Conservation (phyloP, 1,140 invertebrate species). For the Medauroidea extradentata region DNA sequence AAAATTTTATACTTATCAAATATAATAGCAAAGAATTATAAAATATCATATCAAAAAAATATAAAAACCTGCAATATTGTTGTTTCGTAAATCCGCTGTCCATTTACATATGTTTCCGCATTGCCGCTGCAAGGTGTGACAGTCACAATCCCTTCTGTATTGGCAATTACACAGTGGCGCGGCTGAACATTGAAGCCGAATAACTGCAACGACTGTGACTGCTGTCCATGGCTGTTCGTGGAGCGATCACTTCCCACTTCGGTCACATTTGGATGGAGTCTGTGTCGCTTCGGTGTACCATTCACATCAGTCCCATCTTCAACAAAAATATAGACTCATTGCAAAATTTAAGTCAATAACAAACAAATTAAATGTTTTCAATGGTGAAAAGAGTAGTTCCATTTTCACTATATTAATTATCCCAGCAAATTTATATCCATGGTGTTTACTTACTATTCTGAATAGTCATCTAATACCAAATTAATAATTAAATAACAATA, state of each 20-base stretch:
- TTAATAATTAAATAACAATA: too few relatives aligned
- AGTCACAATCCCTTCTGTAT: slow-evolving; percentile 86
- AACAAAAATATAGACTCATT: too few relatives aligned
- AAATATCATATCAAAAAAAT: too few relatives aligned
- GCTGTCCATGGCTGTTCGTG: slow-evolving; percentile 39
- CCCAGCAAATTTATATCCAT: too few relatives aligned
- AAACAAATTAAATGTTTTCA: too few relatives aligned
- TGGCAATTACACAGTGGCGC: slow-evolving; percentile 88
- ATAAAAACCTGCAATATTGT: slow-evolving; percentile 74
- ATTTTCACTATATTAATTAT: too few relatives aligned
- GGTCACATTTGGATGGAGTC: slow-evolving; percentile 63
- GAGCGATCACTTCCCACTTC: slow-evolving; percentile 64
- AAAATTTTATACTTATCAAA: too few relatives aligned
- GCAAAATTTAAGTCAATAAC: too few relatives aligned
- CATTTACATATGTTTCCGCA: slow-evolving; percentile 91
- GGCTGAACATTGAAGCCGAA: slow-evolving; percentile 80
- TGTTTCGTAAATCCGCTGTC: slow-evolving; percentile 86
- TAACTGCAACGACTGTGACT: slow-evolving; percentile 41
- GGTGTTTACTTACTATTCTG: too few relatives aligned
- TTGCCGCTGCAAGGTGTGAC: slow-evolving; percentile 90
- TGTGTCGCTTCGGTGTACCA: slow-evolving; percentile 51
- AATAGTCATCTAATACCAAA: too few relatives aligned
- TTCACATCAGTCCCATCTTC: slow-evolving; percentile 58
- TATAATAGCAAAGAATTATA: too few relatives aligned
- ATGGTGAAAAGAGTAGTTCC: too few relatives aligned